These are phyloP conservation scores for Heliothis peltigera DNA, from an alignment of 2,888 invertebrate genomes.

Conservation along the genomic window DNA sequence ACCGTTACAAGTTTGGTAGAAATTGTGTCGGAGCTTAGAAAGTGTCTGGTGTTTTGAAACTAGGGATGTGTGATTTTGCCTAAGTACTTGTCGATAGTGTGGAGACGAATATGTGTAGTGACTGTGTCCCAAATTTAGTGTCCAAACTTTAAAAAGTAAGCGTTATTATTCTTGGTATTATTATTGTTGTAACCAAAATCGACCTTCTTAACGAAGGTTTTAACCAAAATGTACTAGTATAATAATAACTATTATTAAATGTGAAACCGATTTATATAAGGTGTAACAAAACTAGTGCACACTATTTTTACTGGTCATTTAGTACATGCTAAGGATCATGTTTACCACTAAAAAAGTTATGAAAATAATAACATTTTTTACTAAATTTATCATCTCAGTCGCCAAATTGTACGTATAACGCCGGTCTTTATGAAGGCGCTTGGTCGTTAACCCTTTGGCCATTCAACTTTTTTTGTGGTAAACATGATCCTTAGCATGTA, in stretches of 20 bases:
- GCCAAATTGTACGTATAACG: too few species aligned
- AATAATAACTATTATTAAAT: slow-evolving; percentile 25
- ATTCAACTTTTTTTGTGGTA: too few species aligned
- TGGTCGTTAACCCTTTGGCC: too few species aligned
- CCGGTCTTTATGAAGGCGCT: too few species aligned
- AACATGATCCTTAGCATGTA: too few species aligned
- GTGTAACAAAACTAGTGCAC: too few species aligned
- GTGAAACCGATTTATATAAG: neutral
- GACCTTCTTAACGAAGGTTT: slow-evolving; percentile 5
- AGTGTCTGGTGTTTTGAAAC: neutral
- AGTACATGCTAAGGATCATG: too few species aligned
- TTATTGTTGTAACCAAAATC: slow-evolving; percentile 7
- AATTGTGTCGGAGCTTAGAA: neutral
- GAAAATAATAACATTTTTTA: too few species aligned
- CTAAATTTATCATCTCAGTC: too few species aligned
- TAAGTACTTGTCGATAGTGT: too few species aligned
- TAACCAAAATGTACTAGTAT: slow-evolving; percentile 37
- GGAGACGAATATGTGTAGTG: neutral
- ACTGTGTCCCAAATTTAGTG: neutral
- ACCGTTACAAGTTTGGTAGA: neutral
- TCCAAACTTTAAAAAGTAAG: neutral
- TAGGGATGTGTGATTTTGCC: slow-evolving; percentile 7
- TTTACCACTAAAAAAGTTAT: too few species aligned
- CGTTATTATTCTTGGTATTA: neutral
- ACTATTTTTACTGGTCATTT: too few species aligned